Evolutionary conservation across 2,888 invertebrate genomes (phyloP).

Genomic region (Lamproptera curius): DNA sequence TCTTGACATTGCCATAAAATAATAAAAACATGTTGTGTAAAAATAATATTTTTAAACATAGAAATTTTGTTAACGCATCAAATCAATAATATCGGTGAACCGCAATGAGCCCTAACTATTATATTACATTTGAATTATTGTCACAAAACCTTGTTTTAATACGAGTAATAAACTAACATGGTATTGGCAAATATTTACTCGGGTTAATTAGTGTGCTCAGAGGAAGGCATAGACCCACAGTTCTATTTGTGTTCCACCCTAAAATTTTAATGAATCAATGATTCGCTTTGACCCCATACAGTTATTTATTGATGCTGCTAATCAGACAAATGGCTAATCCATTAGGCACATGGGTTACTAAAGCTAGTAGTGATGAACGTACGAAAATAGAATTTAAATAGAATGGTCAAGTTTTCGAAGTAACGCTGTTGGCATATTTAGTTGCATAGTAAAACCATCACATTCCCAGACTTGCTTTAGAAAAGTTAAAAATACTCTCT

Average conservation of each 20-base stretch:
- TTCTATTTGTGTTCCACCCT: conserved; percentile 49
- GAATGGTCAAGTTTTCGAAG: conserved; percentile 38
- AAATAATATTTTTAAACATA: too few relatives aligned
- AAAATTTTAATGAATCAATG: conserved; percentile 70
- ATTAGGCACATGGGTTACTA: conserved; percentile 57
- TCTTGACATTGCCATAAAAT: too few relatives aligned
- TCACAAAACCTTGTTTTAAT: too few relatives aligned
- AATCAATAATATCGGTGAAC: too few relatives aligned
- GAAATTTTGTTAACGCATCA: too few relatives aligned
- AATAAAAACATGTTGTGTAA: too few relatives aligned
- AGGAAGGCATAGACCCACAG: conserved; percentile 39
- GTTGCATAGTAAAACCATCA: too few relatives aligned
- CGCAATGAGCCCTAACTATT: too few relatives aligned
- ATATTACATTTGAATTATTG: too few relatives aligned
- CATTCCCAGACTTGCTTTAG: too few relatives aligned
- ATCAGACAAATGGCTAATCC: conserved; percentile 76
- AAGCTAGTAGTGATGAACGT: conserved; percentile 44
- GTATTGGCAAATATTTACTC: conserved; percentile 51
- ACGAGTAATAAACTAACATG: conserved; percentile 16
- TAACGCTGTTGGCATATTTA: too few relatives aligned
- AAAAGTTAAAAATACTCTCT: too few relatives aligned
- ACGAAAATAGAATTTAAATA: conserved; percentile 50
- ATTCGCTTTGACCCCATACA: conserved; percentile 56
- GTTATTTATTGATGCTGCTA: conserved; percentile 73
- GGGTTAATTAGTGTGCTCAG: conserved; percentile 53